Evolutionary conservation across 2,888 invertebrate species (phyloP).

Genomic region (Encarsia formosa): DNA sequence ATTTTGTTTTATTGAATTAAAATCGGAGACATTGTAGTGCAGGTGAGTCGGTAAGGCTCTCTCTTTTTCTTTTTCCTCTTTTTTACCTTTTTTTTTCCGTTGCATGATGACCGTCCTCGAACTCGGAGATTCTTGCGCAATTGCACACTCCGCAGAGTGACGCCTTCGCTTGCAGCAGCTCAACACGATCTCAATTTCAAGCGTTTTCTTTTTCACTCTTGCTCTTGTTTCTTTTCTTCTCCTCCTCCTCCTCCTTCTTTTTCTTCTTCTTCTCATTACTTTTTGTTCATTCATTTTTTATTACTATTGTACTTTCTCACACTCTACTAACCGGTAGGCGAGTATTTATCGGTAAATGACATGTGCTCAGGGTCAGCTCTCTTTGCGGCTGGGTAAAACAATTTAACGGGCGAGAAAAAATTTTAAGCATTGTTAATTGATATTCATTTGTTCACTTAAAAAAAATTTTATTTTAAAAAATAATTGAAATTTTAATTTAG

Average conservation of each 20-base stretch:
- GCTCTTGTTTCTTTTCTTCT: neutral
- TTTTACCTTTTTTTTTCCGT: neutral
- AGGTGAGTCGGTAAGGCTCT: constrained; percentile 14
- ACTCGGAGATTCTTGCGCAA: constrained; percentile 40
- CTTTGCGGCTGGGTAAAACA: no score
- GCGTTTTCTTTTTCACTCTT: neutral
- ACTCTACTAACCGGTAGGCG: no score
- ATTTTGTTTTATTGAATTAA: constrained; percentile 10
- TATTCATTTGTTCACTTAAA: no score
- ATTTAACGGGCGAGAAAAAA: no score
- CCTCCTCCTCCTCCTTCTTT: neutral
- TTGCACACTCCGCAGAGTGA: constrained; percentile 33
- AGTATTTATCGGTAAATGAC: no score
- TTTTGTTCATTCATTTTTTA: no score
- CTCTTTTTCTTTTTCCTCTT: constrained; percentile 11
- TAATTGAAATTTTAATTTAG: no score
- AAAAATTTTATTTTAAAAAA: no score
- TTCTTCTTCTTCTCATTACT: neutral
- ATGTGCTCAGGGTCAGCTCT: no score
- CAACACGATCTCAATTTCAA: neutral
- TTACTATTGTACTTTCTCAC: no score
- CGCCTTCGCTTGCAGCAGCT: constrained; percentile 1
- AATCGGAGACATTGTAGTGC: constrained; percentile 11
- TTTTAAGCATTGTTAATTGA: no score
- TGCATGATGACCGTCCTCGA: constrained; percentile 42